phyloP scores from a whole-genome alignment of 2,888 invertebrate species.

The Petrolisthes manimaculis region DNA sequence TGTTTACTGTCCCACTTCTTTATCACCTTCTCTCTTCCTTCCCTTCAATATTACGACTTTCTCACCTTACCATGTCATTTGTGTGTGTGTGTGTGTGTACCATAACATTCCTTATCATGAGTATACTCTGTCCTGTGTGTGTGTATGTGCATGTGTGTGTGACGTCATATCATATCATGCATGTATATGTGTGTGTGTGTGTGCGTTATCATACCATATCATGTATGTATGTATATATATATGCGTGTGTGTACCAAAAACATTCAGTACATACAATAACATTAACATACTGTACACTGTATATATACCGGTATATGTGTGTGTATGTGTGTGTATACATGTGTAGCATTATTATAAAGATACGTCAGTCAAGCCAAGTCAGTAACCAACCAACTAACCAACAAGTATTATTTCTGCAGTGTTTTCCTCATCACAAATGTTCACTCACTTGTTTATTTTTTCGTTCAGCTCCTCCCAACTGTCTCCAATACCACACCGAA shows the following conservation, averaged over 20 bases:
- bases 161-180: too few relatives aligned
- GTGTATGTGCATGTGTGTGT: not conserved
- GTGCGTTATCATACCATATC: not conserved
- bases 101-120: not conserved
- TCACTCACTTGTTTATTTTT: not conserved
- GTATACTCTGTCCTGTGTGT: too few relatives aligned
- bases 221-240: not conserved
- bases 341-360: not conserved
- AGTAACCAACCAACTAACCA: not conserved
- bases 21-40: not conserved
- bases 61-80: not conserved
- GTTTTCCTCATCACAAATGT: not conserved
- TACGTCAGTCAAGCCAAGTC: not conserved
- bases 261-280: not conserved
- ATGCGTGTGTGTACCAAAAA: not conserved
- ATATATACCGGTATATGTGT: conserved; percentile 22
- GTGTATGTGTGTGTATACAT: conserved; percentile 16
- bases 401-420: not conserved
- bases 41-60: too few relatives aligned
- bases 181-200: not conserved
- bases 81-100: conserved; percentile 23
- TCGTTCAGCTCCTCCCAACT: conserved; percentile 28
- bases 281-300: conserved; percentile 16
- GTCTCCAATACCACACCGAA: conserved; percentile 42
- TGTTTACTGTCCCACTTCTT: not conserved